phyloP scores from a whole-genome alignment of 1,140 invertebrate genomes.

The Drosophila takahashii region DNA sequence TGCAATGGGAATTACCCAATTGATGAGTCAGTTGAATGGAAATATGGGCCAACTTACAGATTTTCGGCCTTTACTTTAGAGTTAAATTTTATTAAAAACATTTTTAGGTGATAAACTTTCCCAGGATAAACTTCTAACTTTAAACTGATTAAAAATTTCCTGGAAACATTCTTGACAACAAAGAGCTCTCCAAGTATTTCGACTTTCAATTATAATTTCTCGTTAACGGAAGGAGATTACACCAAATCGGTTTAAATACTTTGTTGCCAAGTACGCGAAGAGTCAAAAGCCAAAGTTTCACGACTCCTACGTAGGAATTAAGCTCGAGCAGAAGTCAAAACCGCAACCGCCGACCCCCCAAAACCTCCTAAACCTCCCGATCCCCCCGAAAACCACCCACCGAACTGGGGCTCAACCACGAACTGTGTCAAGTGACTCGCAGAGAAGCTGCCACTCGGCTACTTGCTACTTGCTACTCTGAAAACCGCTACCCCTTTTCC shows the following conservation, averaged over 20 bases:
- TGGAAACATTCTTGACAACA: not conserved
- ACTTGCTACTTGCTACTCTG: slow-evolving; percentile 12
- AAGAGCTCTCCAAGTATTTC: slow-evolving; percentile 18
- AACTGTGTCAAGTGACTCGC: slow-evolving; percentile 53
- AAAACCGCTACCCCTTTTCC: not conserved
- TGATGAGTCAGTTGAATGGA: slow-evolving; percentile 12
- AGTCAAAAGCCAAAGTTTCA: slow-evolving; percentile 34
- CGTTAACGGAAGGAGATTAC: slow-evolving; percentile 41
- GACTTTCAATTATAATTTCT: slow-evolving; percentile 33
- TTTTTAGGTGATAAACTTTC: not conserved
- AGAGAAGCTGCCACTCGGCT: slow-evolving; percentile 18
- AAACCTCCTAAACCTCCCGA: not conserved
- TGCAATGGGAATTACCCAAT: slow-evolving; percentile 7
- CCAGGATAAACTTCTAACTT: not conserved
- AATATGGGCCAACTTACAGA: not conserved
- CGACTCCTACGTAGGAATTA: slow-evolving; percentile 4
- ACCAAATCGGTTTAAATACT: slow-evolving; percentile 49
- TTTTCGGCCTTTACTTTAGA: too few relatives aligned
- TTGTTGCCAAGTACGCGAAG: slow-evolving; percentile 11
- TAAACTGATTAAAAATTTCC: not conserved
- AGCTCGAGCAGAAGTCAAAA: slow-evolving; percentile 5
- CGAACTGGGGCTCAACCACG: slow-evolving; percentile 20
- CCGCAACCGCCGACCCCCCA: slow-evolving; percentile 7
- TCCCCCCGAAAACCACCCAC: slow-evolving; percentile 20
- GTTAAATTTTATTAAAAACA: too few relatives aligned